Conservation (phyloP, 2,888 invertebrate genomes). For the Toxonevra muliebris region DNA sequence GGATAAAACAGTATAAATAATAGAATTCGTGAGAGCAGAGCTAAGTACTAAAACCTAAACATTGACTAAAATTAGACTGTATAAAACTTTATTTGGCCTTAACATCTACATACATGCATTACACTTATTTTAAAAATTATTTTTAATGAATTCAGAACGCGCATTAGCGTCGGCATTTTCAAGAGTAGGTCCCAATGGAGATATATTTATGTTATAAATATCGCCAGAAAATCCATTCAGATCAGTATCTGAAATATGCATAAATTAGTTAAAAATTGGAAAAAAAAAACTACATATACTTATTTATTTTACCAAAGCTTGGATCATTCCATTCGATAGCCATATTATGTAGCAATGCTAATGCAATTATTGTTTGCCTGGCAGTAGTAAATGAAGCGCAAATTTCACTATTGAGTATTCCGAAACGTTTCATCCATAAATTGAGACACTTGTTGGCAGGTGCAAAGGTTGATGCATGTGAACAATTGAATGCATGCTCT, state of each 20-base stretch:
- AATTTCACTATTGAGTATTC: conserved; percentile 48
- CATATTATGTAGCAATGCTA: conserved; percentile 56
- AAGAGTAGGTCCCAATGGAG: background rate
- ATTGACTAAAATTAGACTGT: no score
- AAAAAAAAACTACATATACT: background rate
- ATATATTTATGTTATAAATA: background rate
- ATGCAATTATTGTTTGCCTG: conserved; percentile 53
- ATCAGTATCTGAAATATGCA: background rate
- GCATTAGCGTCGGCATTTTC: background rate
- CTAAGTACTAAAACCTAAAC: no score
- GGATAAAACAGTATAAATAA: no score
- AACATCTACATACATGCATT: no score
- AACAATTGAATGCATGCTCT: conserved; percentile 52
- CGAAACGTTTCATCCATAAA: conserved; percentile 49
- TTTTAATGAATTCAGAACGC: conserved; percentile 6
- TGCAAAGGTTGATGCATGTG: conserved; percentile 49
- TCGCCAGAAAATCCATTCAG: background rate
- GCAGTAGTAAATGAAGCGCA: conserved; percentile 47
- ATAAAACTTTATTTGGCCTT: no score
- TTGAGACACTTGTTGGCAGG: conserved; percentile 50
- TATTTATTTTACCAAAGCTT: conserved; percentile 44
- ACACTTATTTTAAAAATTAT: background rate
- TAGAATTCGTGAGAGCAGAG: no score
- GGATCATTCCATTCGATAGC: conserved; percentile 57
- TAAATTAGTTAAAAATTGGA: conserved; percentile 11